phyloP scores from a whole-genome alignment of 2,888 invertebrate species.

The Dasysyrphus albostriatus region DNA sequence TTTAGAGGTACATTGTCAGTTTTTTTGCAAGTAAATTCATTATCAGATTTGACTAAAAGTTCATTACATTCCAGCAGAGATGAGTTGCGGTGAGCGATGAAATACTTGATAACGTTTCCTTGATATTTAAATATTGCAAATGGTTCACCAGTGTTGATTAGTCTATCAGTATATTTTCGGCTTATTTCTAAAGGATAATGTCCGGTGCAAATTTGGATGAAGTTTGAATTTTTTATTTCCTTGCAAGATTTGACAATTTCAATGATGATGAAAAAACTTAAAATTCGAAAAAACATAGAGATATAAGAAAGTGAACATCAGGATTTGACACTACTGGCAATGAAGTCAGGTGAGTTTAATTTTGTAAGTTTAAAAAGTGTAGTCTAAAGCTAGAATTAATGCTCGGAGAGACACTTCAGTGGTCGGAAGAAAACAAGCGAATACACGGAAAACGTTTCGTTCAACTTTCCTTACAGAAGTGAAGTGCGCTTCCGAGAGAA shows the following conservation, averaged over 20 bases:
- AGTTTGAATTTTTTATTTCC: background rate
- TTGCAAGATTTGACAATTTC: background rate
- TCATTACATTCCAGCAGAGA: background rate
- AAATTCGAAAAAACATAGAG: background rate
- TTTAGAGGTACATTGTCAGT: background rate
- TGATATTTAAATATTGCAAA: slow-evolving; percentile 22
- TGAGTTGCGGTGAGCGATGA: background rate
- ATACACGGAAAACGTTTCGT: too few relatives aligned
- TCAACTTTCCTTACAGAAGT: too few relatives aligned
- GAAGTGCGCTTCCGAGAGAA: too few relatives aligned
- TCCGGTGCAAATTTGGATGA: background rate
- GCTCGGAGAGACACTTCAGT: too few relatives aligned
- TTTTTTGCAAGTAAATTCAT: background rate
- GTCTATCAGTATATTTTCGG: slow-evolving; percentile 18
- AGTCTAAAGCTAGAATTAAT: too few relatives aligned
- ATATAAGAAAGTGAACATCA: background rate
- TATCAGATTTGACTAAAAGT: background rate
- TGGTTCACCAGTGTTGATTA: background rate
- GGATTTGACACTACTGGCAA: background rate
- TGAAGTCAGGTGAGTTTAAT: background rate
- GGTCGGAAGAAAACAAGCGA: too few relatives aligned
- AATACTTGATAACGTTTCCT: background rate
- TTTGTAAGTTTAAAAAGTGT: background rate
- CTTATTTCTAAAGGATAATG: background rate
- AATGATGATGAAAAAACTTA: background rate